phyloP scores from a whole-genome alignment of 1,140 invertebrate genomes.

The Phymastichus coffea region DNA sequence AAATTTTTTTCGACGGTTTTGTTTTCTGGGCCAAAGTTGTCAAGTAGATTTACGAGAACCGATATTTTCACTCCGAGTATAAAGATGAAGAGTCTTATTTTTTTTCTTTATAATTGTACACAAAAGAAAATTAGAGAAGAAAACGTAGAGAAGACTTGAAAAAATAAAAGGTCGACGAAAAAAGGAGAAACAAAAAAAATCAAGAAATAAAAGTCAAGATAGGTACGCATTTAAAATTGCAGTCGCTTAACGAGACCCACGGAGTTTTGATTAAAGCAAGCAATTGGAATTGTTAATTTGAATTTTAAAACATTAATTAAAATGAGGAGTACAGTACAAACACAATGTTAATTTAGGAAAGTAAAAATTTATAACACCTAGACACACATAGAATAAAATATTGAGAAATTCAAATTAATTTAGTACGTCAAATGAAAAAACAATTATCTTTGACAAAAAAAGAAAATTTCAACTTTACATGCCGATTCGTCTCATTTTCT shows the following conservation, averaged over 20 bases:
- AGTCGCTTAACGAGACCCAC: constrained; percentile 1
- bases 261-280: constrained; percentile 16
- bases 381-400: constrained; percentile 11
- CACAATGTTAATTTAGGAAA: constrained; percentile 11
- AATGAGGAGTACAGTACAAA: background rate
- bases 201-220: constrained; percentile 23
- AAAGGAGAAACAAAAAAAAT: constrained; percentile 12
- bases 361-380: constrained; percentile 5
- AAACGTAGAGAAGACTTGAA: constrained; percentile 7
- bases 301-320: constrained; percentile 15
- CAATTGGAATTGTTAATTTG: constrained; percentile 1
- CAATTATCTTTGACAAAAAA: background rate
- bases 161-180: background rate
- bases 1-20: too few relatives aligned
- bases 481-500: constrained; percentile 22
- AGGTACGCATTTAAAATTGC: background rate
- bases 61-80: background rate
- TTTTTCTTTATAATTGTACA: background rate
- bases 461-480: constrained; percentile 14
- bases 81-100: background rate
- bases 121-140: constrained; percentile 18
- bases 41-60: too few relatives aligned
- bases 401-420: background rate
- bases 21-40: too few relatives aligned
- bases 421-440: background rate